Base-by-base conservation (phyloP, 2,797 vertebrate species). In the Hippoglossus hippoglossus region DNA sequence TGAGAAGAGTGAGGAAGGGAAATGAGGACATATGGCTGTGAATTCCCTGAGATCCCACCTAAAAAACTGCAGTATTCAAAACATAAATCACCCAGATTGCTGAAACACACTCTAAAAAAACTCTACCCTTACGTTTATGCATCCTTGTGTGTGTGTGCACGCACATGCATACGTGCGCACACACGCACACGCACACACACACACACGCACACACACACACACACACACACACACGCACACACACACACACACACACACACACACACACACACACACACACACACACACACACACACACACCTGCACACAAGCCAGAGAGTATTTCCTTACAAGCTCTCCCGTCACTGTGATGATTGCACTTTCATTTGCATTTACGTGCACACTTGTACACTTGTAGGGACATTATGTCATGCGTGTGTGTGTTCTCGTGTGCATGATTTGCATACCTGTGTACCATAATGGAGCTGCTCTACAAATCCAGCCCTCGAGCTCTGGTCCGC, bases 51-150 rank as follows among this genome's bases (percentile, higher is more conserved):
- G 89, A 91, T 86, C 86, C 85, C 80, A 84, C 83, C 86, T 86
- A 91, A 91, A 91, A 89, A 85, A 87, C 83, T 81, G 86, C 84
- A 87, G 83, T 77, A 84, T 86, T 89, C 83, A 85, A 87, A 60
- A 63, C 87, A 92, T 92, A 92, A 92, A 93, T 92, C 89, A 92
- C 81, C 82, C 85, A 87, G 91, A 92, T 81, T 87, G 87, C 80
- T 90, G 85, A 84, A 88, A 87, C 83, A 82, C 87, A 88, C 78
- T 22, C 22, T 22, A 83, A 53, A 70, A 72, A 79, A 83, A 73
- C 64, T 69, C 71, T 81, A 67, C 50, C 16, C 76, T 83, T 80
- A 46, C 74, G 16, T 46, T 68, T 68, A 65, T 76, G 72, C 53
- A 50, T 56, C 21, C 22, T 13, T 59, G 54, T 76, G 60, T 67